Evolutionary conservation across 2,888 invertebrate species (phyloP), one percentile per base, ranked within the genome.

Genomic region (Epinotia ramella): DNA sequence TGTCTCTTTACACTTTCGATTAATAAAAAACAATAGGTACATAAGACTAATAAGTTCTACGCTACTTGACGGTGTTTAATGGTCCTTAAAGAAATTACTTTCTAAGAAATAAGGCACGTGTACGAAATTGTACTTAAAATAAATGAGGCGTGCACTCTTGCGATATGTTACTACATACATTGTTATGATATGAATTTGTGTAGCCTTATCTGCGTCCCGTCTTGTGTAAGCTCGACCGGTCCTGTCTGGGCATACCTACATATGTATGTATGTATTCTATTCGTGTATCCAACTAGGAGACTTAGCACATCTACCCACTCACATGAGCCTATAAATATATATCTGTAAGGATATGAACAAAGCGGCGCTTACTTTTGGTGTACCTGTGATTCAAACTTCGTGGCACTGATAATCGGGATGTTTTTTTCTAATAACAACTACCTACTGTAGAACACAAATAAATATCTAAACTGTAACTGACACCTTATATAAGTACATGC

Each of bases 191-290:
- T 60, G 69, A 60, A n/a, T 79, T 83, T 80, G 62, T 64, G 12
- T 53, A 73, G 80, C 77, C 83, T 90, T 90, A 90, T 90, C 90
- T 86, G 82, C 82, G 84, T 83, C 86, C 87, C 83, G 86, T 86
- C 87, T 87, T 84, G 87, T 86, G 87, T 87, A 89, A 89, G 86
- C 86, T 88, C 83, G 84, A 83, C 84, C 84, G 84, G 86, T 83
- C 84, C 84, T 81, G 84, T 83, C 83, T 57, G 68, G 63, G 57
- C 57, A 73, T 73, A 68, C 62, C 67, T 77, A 76, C 71, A 76
- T n/a, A n/a, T n/a, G n/a, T n/a, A n/a, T 81, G 82, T 82, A 80
- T 79, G 77, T 77, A 79, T 57, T 20, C 56, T 62, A 56, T 68
- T 68, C 56, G 63, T 63, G 57, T 69, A 82, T 81, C 84, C 79